These are phyloP conservation scores for Antheraea assamensis DNA, from an alignment of 2,888 invertebrate genomes.

Conservation along the genomic window DNA sequence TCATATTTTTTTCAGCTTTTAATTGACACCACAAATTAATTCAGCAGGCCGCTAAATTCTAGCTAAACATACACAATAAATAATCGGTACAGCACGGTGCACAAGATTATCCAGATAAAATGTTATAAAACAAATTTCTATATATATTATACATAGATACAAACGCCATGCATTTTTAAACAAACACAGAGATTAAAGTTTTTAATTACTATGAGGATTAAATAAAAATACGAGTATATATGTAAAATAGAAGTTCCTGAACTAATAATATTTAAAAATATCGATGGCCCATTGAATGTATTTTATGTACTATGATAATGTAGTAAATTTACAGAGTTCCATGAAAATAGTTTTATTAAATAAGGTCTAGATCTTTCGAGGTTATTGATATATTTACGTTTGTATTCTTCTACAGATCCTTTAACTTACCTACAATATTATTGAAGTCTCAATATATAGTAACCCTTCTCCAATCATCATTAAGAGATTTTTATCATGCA, in stretches of 20 bases:
- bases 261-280: neutral
- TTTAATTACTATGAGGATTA: neutral
- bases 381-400: too few relatives aligned
- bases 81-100: neutral
- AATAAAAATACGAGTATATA: neutral
- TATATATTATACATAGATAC: neutral
- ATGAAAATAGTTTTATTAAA: too few relatives aligned
- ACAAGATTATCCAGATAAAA: neutral
- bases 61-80: conserved; percentile 7
- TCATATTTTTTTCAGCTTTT: neutral
- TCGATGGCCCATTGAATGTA: neutral
- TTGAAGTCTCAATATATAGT: neutral
- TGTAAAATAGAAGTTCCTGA: neutral
- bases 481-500: neutral
- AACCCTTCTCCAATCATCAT: neutral
- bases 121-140: neutral
- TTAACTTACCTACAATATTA: too few relatives aligned
- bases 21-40: neutral
- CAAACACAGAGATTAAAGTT: neutral
- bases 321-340: too few relatives aligned
- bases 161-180: neutral
- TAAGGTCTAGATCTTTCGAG: too few relatives aligned
- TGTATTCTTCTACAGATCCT: too few relatives aligned
- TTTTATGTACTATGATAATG: too few relatives aligned
- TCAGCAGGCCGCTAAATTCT: conserved; percentile 1